These are phyloP conservation scores for Tubulanus polymorphus DNA, from an alignment of 2,888 invertebrate genomes.

Conservation along the genomic window DNA sequence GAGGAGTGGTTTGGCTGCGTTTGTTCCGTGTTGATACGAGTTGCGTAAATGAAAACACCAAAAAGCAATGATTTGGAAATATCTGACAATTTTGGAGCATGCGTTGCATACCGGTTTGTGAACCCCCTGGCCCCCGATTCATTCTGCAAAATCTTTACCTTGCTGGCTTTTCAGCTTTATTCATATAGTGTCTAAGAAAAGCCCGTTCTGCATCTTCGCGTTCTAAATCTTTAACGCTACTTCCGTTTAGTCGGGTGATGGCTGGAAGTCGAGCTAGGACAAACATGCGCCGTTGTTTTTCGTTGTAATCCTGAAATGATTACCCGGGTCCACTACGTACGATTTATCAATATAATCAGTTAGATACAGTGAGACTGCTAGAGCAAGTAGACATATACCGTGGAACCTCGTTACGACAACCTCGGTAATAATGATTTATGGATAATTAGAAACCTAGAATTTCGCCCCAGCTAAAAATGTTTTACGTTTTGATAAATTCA, in stretches of 20 bases:
- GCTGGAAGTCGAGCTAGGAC: conserved; percentile 83
- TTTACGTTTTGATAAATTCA: too few relatives aligned
- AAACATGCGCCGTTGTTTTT: conserved; percentile 82
- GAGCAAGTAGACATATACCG: too few relatives aligned
- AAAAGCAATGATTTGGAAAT: neutral
- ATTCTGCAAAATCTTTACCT: too few relatives aligned
- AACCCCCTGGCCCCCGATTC: too few relatives aligned
- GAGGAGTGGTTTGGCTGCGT: too few relatives aligned
- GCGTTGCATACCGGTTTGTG: too few relatives aligned
- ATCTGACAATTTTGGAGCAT: neutral
- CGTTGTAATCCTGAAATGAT: conserved; percentile 45
- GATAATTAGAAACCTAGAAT: too few relatives aligned
- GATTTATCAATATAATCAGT: neutral
- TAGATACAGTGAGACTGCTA: neutral
- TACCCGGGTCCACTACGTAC: too few relatives aligned
- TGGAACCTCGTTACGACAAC: too few relatives aligned
- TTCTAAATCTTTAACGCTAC: conserved; percentile 80
- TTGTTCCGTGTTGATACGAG: too few relatives aligned
- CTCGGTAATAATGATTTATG: too few relatives aligned
- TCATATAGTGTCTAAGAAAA: conserved; percentile 85
- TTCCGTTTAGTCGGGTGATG: conserved; percentile 82
- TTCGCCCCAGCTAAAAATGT: too few relatives aligned
- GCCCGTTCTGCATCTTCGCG: conserved; percentile 88
- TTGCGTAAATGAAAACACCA: neutral
- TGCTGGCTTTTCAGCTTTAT: conserved; percentile 62